Percentiles rank a stretch among this genome's conserved stretches.
Conservation (phyloP, 2,113 vertebrate species). For the Oxygymnocypris stewartii region DNA sequence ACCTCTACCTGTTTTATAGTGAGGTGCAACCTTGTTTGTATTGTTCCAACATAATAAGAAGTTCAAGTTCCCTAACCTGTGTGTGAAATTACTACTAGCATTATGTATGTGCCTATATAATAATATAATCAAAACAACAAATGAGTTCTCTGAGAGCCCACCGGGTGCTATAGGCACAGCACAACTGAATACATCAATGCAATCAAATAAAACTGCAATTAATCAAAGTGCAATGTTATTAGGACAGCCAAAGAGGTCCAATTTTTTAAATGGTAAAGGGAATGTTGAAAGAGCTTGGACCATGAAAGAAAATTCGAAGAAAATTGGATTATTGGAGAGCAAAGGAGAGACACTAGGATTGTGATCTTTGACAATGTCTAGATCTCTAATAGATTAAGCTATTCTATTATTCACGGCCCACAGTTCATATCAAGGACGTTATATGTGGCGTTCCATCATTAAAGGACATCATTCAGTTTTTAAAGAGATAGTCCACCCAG, state of each 20-base stretch:
- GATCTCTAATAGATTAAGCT: conserved; percentile 8
- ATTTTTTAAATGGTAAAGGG: not conserved
- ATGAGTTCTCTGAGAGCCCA: not conserved
- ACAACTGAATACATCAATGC: conserved; percentile 7
- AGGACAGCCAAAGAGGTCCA: not conserved
- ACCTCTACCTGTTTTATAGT: not conserved
- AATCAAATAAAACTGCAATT: conserved; percentile 24
- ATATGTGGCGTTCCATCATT: not conserved
- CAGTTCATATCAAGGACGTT: not conserved
- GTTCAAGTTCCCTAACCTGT: not conserved
- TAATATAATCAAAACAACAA: conserved; percentile 3
- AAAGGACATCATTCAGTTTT: not conserved
- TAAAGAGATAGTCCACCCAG: not conserved
- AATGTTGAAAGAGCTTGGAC: not conserved
- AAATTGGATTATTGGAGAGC: not conserved
- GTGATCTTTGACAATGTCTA: conserved; percentile 9
- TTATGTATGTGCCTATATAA: not conserved
- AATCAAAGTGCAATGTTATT: not conserved
- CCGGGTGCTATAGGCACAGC: not conserved
- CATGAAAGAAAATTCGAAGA: not conserved
- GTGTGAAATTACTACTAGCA: not conserved
- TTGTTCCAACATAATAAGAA: not conserved
- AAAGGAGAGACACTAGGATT: not conserved
- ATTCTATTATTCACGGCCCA: not conserved
- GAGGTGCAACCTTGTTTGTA: too few species aligned